Conservation (phyloP, 1,140 invertebrate species). For the Thereuonema tuberculata region DNA sequence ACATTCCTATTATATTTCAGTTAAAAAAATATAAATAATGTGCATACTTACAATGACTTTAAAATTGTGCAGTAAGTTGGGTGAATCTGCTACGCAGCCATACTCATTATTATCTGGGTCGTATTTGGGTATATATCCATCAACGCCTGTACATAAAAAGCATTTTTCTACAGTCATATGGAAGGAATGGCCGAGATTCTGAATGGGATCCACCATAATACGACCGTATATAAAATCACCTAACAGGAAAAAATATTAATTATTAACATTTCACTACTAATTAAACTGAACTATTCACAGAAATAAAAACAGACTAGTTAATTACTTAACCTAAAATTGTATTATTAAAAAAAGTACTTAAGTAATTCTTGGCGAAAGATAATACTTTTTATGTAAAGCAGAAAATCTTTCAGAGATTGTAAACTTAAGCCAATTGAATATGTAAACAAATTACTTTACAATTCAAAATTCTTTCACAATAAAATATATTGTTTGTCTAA, state of each 20-base stretch:
- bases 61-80: conserved; percentile 28
- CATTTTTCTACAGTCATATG: conserved; percentile 31
- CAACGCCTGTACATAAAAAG: conserved; percentile 33
- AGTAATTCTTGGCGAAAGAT: too few species aligned
- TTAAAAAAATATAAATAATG: not conserved
- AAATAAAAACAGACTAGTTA: too few species aligned
- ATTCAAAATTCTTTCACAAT: too few species aligned
- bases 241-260: too few species aligned
- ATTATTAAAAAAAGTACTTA: too few species aligned
- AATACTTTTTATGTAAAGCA: too few species aligned
- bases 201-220: conserved; percentile 30
- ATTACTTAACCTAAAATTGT: too few species aligned
- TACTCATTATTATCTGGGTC: conserved; percentile 29
- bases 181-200: conserved; percentile 27
- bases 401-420: too few species aligned
- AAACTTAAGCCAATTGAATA: too few species aligned
- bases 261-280: not conserved
- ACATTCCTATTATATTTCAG: too few species aligned
- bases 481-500: too few species aligned
- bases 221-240: conserved; percentile 32
- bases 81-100: conserved; percentile 30
- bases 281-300: not conserved
- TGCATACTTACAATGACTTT: conserved; percentile 31
- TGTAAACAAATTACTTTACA: too few species aligned
- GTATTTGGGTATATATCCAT: conserved; percentile 35